A percentile compares a stretch with the other conserved stretches of the same genome.
These are phyloP conservation scores for Tetraneura akinire DNA, from an alignment of 1,140 invertebrate species.

Conservation along the genomic window DNA sequence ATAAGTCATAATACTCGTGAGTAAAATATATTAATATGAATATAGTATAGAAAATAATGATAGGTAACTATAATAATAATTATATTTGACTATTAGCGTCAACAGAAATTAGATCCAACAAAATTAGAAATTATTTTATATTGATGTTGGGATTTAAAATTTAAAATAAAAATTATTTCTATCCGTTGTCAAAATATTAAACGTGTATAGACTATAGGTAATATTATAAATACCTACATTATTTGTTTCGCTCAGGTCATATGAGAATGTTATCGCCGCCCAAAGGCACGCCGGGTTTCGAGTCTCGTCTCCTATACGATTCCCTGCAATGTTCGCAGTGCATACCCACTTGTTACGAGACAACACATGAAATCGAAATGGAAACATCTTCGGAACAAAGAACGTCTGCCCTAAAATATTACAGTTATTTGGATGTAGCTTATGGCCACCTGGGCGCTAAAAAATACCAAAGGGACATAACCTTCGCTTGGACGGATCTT, in stretches of 20 bases:
- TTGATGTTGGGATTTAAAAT: no score
- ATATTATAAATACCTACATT: not conserved
- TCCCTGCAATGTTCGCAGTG: conserved; percentile 54
- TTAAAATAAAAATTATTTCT: no score
- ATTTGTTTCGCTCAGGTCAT: conserved; percentile 24
- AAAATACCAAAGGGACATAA: conserved; percentile 54
- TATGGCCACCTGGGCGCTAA: conserved; percentile 53
- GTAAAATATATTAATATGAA: conserved; percentile 3
- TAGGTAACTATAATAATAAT: no score
- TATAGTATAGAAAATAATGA: no score
- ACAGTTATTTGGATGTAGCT: conserved; percentile 54
- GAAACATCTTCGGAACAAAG: conserved; percentile 47
- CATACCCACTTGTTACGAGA: conserved; percentile 54
- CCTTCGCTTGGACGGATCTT: conserved; percentile 54
- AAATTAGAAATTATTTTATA: no score
- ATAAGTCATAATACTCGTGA: conserved; percentile 51
- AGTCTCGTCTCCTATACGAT: conserved; percentile 31
- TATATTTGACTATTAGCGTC: no score
- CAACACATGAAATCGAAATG: conserved; percentile 53
- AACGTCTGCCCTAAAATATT: not conserved
- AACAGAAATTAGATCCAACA: no score
- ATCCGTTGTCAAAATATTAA: not conserved
- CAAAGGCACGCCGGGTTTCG: conserved; percentile 52
- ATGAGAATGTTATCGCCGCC: conserved; percentile 53
- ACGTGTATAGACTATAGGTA: no score